Evolutionary conservation across 2,797 vertebrate genomes (phyloP).

Genomic region (Microctenopoma steveboyesi): DNA sequence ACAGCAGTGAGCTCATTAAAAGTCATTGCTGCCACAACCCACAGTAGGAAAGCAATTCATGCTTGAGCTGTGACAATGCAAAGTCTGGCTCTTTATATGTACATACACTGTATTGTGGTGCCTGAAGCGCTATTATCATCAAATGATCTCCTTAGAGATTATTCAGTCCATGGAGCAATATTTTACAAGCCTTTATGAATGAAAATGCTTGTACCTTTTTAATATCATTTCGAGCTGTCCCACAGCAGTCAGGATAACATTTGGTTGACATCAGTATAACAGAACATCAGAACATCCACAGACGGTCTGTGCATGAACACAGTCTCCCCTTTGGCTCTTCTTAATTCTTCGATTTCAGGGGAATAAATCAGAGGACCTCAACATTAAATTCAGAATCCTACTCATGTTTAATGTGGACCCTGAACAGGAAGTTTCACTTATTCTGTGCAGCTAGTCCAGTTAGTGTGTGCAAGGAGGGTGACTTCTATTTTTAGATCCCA

Average conservation of each 20-base stretch:
- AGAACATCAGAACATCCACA: slow-evolving; percentile 29
- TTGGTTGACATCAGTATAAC: too few species aligned
- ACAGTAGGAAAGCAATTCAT: slow-evolving; percentile 45
- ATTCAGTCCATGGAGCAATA: slow-evolving; percentile 23
- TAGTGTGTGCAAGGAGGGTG: slow-evolving; percentile 13
- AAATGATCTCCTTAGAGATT: slow-evolving; percentile 41
- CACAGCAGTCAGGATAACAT: slow-evolving; percentile 6
- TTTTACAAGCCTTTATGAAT: slow-evolving; percentile 29
- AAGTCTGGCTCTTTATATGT: slow-evolving; percentile 25
- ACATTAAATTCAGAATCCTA: too few species aligned
- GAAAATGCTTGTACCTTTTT: slow-evolving; percentile 30
- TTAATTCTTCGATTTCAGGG: slow-evolving; percentile 4
- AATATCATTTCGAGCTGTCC: slow-evolving; percentile 47
- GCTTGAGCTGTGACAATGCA: slow-evolving; percentile 37
- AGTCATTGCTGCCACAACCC: slow-evolving; percentile 34
- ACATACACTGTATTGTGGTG: not conserved
- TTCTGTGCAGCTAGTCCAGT: slow-evolving; percentile 17
- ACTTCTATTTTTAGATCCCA: slow-evolving; percentile 48
- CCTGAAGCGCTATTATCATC: slow-evolving; percentile 9
- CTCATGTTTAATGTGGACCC: not conserved
- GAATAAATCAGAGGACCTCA: slow-evolving; percentile 2
- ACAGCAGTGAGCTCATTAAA: slow-evolving; percentile 52
- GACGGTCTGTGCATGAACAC: slow-evolving; percentile 25
- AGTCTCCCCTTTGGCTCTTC: slow-evolving; percentile 29
- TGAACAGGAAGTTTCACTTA: slow-evolving; percentile 10